These are phyloP conservation scores for Brachypalpus laphriformis DNA, from an alignment of 2,888 invertebrate genomes.

Conservation along the genomic window DNA sequence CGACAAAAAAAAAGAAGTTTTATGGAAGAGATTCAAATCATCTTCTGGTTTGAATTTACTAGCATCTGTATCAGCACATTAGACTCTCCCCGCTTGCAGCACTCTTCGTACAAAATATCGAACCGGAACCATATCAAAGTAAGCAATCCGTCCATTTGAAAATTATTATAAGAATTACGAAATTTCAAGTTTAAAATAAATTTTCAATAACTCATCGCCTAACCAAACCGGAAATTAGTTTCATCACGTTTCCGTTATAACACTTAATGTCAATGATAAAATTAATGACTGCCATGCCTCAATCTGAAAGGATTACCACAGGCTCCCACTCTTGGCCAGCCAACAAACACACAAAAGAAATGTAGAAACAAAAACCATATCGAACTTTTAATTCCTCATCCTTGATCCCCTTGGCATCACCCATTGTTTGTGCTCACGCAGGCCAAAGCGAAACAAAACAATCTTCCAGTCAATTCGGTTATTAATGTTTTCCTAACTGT, in stretches of 20 bases:
- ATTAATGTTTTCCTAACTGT: conserved; percentile 58
- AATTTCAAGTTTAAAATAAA: background rate
- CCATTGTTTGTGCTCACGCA: conserved; percentile 38
- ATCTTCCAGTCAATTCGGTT: conserved; percentile 66
- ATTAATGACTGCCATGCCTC: conserved; percentile 42
- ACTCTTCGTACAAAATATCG: no score
- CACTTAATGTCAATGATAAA: conserved; percentile 48
- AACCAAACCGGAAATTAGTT: conserved; percentile 10
- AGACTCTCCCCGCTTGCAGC: no score
- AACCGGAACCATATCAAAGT: no score
- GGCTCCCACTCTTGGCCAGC: background rate
- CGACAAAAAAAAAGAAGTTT: no score
- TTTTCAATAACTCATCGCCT: conserved; percentile 3
- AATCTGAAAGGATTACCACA: conserved; percentile 20
- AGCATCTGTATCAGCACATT: no score
- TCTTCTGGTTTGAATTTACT: no score
- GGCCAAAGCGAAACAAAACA: conserved; percentile 43
- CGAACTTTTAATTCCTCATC: conserved; percentile 56
- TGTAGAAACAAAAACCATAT: conserved; percentile 5
- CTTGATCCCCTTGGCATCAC: conserved; percentile 34
- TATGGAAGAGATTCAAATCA: no score
- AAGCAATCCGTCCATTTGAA: no score
- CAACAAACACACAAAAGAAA: background rate
- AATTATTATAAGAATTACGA: no score
- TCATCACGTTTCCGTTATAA: conserved; percentile 30